Evolutionary conservation across 2,888 invertebrate species (phyloP), one percentile per base, ranked within the genome.

Genomic region (Morpho deidamia): DNA sequence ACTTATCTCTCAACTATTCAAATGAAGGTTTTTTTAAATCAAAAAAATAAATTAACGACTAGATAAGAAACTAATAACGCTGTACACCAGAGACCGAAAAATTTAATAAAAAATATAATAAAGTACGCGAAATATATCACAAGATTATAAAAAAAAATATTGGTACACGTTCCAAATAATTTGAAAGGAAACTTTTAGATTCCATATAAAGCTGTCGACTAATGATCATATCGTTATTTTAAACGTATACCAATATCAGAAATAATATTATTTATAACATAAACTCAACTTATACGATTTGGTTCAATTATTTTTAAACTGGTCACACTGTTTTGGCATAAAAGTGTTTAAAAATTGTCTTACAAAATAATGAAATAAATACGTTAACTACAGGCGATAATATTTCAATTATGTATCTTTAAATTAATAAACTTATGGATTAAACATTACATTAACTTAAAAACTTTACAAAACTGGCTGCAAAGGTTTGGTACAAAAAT

Each of bases 1-100:
- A 86, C 83, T 84, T 85, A 85, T 71, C 81, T 83, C 74, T 74
- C 76, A 81, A 83, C 80, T 78, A 66, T 74, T 74, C 72, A 76
- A 75, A 74, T 72, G 70, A 68, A 65, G 64, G 66, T 70, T 63
- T 61, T 65, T 68, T 66, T 33, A 67, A 66, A 62, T 50, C 60
- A 71, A 73, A 65, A n/a, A 76, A 82, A 83, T 83, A 83, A 85
- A 78, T 84, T 76, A 85, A 75, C 79, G 87, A 87, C 87, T 87
- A 87, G 87, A 85, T 66, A 75, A 72, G 23, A 23, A 23, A 23
- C 23, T 23, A 23, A 23, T 71, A 77, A 81, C 75, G 72, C 75
- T 80, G 68, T 81, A 82, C 79, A 79, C 41, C 44, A 56, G 53
- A 60, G 71, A 74, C 74, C 71, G 69, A 73, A 69, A 65, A 67